Conservation (phyloP, 2,113 vertebrate species). For the Castor canadensis region DNA sequence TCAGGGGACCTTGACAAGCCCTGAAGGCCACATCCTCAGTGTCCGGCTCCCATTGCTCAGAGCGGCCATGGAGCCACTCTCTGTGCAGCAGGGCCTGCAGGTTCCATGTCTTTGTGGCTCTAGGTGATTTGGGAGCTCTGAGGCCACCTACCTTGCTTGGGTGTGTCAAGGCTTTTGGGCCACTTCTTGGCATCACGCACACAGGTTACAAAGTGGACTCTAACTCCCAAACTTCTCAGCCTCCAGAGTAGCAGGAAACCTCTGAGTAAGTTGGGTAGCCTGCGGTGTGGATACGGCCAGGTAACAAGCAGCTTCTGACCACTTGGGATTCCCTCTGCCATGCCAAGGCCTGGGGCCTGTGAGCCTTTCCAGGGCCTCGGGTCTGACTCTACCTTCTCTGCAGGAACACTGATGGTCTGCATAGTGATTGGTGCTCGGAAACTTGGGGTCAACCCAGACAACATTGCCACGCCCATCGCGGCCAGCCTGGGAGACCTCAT, state of each 20-base stretch:
- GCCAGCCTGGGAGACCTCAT: conserved; percentile 97
- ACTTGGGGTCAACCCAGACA: conserved; percentile 97
- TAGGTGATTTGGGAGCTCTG: background rate
- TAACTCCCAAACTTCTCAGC: background rate
- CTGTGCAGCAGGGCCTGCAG: background rate
- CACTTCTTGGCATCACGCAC: background rate
- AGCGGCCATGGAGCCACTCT: background rate
- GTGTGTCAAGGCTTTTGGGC: background rate
- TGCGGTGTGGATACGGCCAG: background rate
- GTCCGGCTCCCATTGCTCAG: background rate
- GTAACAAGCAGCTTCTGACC: background rate
- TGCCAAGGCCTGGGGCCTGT: background rate
- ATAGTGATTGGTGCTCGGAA: conserved; percentile 94
- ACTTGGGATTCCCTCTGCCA: background rate
- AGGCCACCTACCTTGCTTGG: background rate
- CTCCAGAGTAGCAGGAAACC: background rate
- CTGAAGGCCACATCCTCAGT: background rate
- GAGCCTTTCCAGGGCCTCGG: background rate
- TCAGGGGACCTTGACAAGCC: background rate
- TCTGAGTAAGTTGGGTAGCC: background rate
- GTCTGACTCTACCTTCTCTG: background rate
- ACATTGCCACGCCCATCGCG: conserved; percentile 96
- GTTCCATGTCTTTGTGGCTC: background rate
- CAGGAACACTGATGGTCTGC: conserved; percentile 94
- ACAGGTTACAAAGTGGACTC: background rate